Percentiles rank a stretch among this genome's conserved stretches.
These are phyloP conservation scores for Columba janthina DNA, from an alignment of 2,113 vertebrate species.

Conservation along the genomic window DNA sequence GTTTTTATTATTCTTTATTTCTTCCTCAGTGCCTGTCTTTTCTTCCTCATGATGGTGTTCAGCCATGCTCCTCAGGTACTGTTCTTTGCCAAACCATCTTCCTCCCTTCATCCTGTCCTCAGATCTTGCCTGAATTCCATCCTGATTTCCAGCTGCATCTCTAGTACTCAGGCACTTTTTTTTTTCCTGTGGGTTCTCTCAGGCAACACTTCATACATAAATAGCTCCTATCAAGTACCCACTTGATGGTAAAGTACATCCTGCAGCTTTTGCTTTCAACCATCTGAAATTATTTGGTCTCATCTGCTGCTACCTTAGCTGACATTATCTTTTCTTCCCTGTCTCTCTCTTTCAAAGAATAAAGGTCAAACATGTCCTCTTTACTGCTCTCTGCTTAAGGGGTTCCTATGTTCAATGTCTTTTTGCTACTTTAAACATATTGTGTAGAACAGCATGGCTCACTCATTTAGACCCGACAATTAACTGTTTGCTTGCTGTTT, in stretches of 20 bases:
- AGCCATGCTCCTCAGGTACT: background rate
- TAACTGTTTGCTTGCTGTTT: background rate
- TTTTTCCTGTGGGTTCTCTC: background rate
- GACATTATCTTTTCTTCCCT: constrained; percentile 1
- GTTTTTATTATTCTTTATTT: background rate
- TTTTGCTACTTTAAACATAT: background rate
- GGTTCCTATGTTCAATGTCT: background rate
- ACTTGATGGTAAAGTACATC: constrained; percentile 60
- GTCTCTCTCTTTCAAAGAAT: background rate
- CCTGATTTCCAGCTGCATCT: constrained; percentile 31
- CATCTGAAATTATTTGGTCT: constrained; percentile 39
- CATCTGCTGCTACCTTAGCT: constrained; percentile 24
- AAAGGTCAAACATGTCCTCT: background rate
- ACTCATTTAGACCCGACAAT: background rate
- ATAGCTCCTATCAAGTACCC: constrained; percentile 58
- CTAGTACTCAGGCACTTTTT: background rate
- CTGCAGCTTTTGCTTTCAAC: constrained; percentile 49
- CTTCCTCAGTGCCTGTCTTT: background rate
- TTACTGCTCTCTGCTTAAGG: background rate
- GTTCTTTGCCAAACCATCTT: background rate
- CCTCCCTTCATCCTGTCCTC: background rate
- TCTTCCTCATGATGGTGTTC: background rate
- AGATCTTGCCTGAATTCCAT: background rate
- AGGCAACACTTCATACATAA: constrained; percentile 38
- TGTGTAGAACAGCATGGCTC: background rate